phyloP scores from a whole-genome alignment of 2,888 invertebrate species.

The Koerneria pararmatus region DNA sequence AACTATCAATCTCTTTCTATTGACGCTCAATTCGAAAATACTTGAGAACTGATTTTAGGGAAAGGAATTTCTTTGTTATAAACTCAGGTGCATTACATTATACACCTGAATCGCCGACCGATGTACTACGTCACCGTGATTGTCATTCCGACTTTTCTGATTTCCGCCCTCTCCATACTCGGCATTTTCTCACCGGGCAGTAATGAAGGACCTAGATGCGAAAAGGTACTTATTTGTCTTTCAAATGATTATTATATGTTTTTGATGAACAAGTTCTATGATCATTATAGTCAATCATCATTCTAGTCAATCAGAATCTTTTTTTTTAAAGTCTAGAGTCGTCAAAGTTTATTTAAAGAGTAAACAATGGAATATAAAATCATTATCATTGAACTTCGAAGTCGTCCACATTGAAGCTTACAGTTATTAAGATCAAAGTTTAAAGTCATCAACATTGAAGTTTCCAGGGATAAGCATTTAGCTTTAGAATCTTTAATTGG shows the following conservation, averaged over 20 bases:
- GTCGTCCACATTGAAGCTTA: no score
- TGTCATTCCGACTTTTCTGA: slow-evolving; percentile 55
- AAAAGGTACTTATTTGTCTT: slow-evolving; percentile 37
- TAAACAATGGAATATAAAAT: no score
- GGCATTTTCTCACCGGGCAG: slow-evolving; percentile 55
- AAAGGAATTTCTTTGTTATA: neutral
- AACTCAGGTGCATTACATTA: slow-evolving; percentile 49
- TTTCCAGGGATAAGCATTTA: no score
- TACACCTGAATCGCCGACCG: slow-evolving; percentile 50
- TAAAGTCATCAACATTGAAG: no score
- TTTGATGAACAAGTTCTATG: no score
- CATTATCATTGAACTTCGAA: no score
- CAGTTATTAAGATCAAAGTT: no score
- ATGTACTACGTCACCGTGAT: slow-evolving; percentile 59
- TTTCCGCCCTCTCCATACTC: slow-evolving; percentile 52
- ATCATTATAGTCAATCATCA: no score
- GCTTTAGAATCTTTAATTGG: no score
- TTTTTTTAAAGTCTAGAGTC: neutral
- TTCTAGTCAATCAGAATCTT: neutral
- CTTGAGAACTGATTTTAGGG: no score
- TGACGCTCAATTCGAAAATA: neutral
- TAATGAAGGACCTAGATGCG: slow-evolving; percentile 53
- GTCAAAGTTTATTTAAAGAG: neutral
- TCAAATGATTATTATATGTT: no score
- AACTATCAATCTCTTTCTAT: neutral